Base-by-base conservation (phyloP, 1,140 invertebrate species). In the Limonius californicus region DNA sequence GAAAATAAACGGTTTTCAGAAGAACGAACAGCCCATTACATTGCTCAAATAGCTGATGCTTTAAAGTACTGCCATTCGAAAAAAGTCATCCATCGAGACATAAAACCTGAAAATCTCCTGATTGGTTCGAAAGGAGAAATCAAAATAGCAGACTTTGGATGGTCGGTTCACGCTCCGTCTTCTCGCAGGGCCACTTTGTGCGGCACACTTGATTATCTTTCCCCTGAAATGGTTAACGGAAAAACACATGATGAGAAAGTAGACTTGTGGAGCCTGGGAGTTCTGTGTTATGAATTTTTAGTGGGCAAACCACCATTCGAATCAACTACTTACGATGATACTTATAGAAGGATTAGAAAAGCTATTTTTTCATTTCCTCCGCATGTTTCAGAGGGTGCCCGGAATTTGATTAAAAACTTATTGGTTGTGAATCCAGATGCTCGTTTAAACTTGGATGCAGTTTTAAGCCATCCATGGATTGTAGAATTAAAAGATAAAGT, bases 61-160 rank as follows among this genome's bases (percentile, higher is more conserved):
- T 77, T 98, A 19, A 84, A 87, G 12, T 99, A 99, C 74, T 96
- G 95, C 73, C 97, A 99, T 75, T 82, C 85, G 21, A 94, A 93
- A 73, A 94, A 94, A 76, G 93, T 99, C 0, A 98, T 99, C 64
- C 97, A 99, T 77, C 81, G 96, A 61, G 93, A 96, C 72, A 94
- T 98, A 12, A 98, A 98, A 78, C 94, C 94, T 15, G 95, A 98
- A 75, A 98, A 98, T 80, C 80, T 98, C 50, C 77, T 98, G 0
- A 80, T 98, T 16, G 91, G 92, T 20, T 76, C 85, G 19, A 88
- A 89, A 62, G 90, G 89, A 54, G 89, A 95, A 69, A 78, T 97
- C 9, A 98, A 98, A 82, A 96, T 98, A 65, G 94, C 94, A 27
- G 95, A 98, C 79, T 98, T 98, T 80, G 95, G 95, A 6, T 97